Base-by-base conservation (phyloP, 2,113 vertebrate species). In the Alethe diademata region DNA sequence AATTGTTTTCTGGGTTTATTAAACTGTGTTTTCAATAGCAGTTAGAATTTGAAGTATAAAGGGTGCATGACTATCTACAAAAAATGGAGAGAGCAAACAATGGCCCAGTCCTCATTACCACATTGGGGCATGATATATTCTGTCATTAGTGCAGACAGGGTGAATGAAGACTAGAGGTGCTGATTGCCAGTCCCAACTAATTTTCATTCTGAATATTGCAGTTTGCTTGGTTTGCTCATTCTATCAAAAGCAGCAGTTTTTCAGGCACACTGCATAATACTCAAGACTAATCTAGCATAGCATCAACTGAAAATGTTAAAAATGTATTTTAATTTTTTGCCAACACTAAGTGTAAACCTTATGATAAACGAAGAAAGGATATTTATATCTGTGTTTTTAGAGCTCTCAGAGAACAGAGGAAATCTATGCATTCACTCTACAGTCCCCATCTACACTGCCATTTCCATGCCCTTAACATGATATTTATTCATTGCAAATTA, bases 401-500 rank as follows among this genome's bases (percentile, higher is more conserved):
- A 84, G 42, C 14, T 86, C 70, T 94, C 54, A 62, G 45, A 87
- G 19, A 80, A 64, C 60, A 70, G 81, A 78, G 54, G 65, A 90
- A 96, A 87, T 93, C 62, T 86, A 48, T 73, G 84, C 56, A 78
- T 50, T 90, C 61, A 43, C 72, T 79, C 67, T 29, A 36, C 3
- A 20, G 31, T 35, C 38, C 69, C 50, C 62, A 70, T 14, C 33
- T 11, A 35, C 61, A 47, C 19, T 74, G 90, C 88, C 62, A 88
- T 96, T 97, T 97, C 65, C 92, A 93, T 96, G 94, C 86, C 95
- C 95, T 96, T 96, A 96, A 95, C 78, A 88, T 92, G 95, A 91
- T 97, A 97, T 97, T 97, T 97, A 96, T 97, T 96, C 94, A 96
- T 87, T 97, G 91, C 90, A 95, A 97, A 97, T 97, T 94, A 97